These are phyloP conservation scores for Clarias gariepinus DNA, from an alignment of 2,113 vertebrate genomes.

Conservation along the genomic window DNA sequence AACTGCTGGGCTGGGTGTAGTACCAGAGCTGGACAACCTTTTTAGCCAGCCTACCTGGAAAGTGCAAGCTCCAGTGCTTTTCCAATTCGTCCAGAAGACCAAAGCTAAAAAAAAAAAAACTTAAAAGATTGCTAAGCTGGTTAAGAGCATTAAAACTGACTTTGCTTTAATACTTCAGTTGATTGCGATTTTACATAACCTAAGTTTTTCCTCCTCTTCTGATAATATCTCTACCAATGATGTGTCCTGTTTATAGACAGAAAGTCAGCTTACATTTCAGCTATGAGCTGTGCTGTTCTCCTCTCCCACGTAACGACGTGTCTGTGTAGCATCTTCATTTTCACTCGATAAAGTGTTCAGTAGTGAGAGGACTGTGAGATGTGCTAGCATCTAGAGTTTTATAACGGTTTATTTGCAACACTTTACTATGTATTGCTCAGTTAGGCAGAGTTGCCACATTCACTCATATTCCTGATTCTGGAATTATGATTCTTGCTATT, in stretches of 20 bases:
- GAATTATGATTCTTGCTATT: background rate
- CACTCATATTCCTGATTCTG: background rate
- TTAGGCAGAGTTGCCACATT: background rate
- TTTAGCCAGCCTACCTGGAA: background rate
- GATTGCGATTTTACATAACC: background rate
- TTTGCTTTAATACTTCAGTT: background rate
- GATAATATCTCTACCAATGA: background rate
- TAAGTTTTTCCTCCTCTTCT: background rate
- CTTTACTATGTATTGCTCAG: background rate
- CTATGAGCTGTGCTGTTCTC: background rate
- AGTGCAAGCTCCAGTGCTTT: background rate
- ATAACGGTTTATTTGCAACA: background rate
- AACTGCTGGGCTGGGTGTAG: slow-evolving; percentile 55
- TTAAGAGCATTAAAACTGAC: background rate
- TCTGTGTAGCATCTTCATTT: background rate
- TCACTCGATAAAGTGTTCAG: background rate
- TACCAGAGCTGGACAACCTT: background rate
- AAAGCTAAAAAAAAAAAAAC: background rate
- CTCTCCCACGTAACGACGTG: background rate
- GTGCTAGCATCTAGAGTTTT: background rate
- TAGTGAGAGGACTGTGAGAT: background rate
- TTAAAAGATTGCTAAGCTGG: background rate
- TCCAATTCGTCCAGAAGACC: background rate
- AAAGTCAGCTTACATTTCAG: background rate
- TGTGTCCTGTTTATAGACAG: background rate